Evolutionary conservation across 2,113 vertebrate genomes (phyloP).

Genomic region (Rhadina sibilatrix): DNA sequence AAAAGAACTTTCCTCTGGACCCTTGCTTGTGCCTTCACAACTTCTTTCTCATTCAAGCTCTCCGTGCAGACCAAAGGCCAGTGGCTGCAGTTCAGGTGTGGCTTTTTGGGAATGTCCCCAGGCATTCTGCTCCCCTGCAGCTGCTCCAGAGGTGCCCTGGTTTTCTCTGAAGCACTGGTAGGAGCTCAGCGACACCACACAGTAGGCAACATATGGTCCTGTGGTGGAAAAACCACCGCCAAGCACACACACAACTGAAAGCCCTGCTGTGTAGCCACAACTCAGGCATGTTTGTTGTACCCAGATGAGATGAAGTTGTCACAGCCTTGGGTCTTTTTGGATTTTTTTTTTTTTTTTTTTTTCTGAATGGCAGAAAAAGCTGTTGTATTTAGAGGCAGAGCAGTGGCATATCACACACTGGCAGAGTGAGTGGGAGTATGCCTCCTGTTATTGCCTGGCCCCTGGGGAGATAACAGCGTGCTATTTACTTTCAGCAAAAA

Average conservation of each 20-base stretch:
- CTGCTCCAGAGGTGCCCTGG: background rate
- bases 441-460: conserved; percentile 51
- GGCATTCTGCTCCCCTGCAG: background rate
- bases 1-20: conserved; percentile 26
- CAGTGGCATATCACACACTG: conserved; percentile 7
- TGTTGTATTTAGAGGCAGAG: conserved; percentile 48
- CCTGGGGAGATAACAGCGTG: conserved; percentile 49
- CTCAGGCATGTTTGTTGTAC: conserved; percentile 3
- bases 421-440: conserved; percentile 45
- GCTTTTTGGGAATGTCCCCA: background rate
- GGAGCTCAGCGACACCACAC: background rate
- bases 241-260: background rate
- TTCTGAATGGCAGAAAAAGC: background rate
- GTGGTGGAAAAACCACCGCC: background rate
- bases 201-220: background rate
- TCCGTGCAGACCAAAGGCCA: background rate
- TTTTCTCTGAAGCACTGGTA: background rate
- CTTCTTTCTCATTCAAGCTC: background rate
- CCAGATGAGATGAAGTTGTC: conserved; percentile 48
- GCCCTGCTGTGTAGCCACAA: background rate
- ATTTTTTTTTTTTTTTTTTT: background rate
- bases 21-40: background rate
- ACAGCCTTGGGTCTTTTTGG: background rate
- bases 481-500: conserved; percentile 54
- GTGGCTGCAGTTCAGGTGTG: background rate